Base-by-base conservation (phyloP, 2,888 invertebrate species). In the Mesochorus sp. region DNA sequence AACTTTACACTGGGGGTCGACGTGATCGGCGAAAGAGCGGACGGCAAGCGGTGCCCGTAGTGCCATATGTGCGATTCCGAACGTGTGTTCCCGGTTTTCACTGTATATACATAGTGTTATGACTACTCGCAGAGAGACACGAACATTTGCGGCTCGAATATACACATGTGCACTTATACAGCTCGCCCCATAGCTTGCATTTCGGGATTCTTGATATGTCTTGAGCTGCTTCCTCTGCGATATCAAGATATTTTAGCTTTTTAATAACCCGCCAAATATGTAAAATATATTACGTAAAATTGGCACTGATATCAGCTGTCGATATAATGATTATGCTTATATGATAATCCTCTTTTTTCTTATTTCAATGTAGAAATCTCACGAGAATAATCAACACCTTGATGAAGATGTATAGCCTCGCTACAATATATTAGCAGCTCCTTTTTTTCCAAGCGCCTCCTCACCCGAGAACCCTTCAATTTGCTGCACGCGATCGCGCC, bases 61-160 rank as follows among this genome's bases (percentile, higher is more conserved):
- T 75, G 78, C 82, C 82, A 81, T 87, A 89, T 87, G 87, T 90
- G 90, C 88, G 87, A 87, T 83, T 82, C 84, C 83, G 86, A 85
- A 82, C 85, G 83, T 81, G 82, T 67, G 75, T 64, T 68, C 62
- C 53, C 51, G 68, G 47, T 53, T 67, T 37, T 61, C 64, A 70
- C 72, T 53, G 31, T 66, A 51, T 39, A 62, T 31, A 24, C 37
- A n/a, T 31, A 49, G 34, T 44, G 73, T 81, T 80, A 78, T 81
- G 80, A 80, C 70, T 78, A 44, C 57, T 78, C 67, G 77, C 68
- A 76, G n/a, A n/a, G n/a, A n/a, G 68, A 73, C 64, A 61, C 37
- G 53, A 73, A 28, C 57, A 19, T 76, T 78, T 73, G 72, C 47
- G 72, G 77, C 53, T 21, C 47, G 17, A 37, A 34, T 8, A 53